These are phyloP conservation scores for Cercopithecus mona DNA, from an alignment of 2,113 vertebrate species.

Conservation along the genomic window DNA sequence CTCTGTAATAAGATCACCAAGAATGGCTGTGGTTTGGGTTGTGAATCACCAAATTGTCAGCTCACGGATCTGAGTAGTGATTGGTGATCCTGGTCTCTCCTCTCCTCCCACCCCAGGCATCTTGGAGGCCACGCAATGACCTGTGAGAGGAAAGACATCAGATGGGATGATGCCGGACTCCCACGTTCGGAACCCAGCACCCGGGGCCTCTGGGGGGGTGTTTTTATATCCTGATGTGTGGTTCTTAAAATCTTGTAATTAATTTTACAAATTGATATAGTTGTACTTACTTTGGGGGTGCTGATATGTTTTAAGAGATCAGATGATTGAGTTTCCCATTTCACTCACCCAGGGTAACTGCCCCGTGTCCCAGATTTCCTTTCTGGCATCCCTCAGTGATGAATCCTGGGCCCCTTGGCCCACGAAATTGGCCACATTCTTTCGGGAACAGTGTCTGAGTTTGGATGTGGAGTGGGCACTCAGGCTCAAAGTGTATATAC, in stretches of 20 bases:
- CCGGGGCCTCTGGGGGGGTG: neutral
- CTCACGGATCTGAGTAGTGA: too few species aligned
- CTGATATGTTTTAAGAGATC: neutral
- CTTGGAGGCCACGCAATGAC: too few species aligned
- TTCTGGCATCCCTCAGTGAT: neutral
- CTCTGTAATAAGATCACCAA: neutral
- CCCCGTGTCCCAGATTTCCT: neutral
- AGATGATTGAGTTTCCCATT: neutral
- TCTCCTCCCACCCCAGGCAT: neutral
- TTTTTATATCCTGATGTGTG: constrained; percentile 4
- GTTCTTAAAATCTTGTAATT: neutral
- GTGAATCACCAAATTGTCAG: neutral
- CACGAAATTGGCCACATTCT: neutral
- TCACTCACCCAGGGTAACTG: neutral
- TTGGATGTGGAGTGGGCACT: neutral
- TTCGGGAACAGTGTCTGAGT: neutral
- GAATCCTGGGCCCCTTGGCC: neutral
- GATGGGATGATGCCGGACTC: neutral
- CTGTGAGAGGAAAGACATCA: neutral
- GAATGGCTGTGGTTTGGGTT: neutral
- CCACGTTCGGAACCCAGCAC: neutral
- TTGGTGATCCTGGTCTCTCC: neutral
- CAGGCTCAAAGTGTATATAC: neutral
- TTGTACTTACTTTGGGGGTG: neutral
- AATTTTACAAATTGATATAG: neutral